Evolutionary conservation across 2,888 invertebrate species (phyloP).

Genomic region (Drosophila maculinotata): DNA sequence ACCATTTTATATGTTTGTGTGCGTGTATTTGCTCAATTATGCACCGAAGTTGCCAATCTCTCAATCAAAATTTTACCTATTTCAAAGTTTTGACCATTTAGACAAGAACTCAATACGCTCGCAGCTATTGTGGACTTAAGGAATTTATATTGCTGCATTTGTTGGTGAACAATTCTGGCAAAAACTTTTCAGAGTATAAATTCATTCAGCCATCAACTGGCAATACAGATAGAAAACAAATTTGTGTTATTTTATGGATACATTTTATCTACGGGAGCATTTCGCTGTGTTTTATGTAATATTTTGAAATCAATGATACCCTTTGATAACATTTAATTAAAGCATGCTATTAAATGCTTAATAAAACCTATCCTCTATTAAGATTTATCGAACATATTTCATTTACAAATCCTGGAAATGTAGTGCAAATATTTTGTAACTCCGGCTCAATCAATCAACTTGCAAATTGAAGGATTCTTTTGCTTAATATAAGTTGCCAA

Average conservation of each 20-base stretch:
- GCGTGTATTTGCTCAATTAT: slow-evolving; percentile 33
- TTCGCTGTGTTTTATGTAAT: too few species aligned
- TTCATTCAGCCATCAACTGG: slow-evolving; percentile 10
- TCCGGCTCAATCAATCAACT: neutral
- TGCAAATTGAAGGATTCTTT: neutral
- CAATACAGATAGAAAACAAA: too few species aligned
- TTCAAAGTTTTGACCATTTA: slow-evolving; percentile 35
- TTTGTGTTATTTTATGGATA: neutral
- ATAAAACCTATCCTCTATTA: too few species aligned
- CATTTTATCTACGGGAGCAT: too few species aligned
- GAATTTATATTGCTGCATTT: neutral
- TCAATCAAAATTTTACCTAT: slow-evolving; percentile 37
- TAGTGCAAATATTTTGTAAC: neutral
- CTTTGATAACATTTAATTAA: too few species aligned
- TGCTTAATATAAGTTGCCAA: neutral
- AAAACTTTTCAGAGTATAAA: slow-evolving; percentile 22
- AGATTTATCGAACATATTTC: neutral
- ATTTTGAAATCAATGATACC: too few species aligned
- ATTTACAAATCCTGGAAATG: neutral
- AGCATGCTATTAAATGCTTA: too few species aligned
- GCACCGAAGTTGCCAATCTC: slow-evolving; percentile 26
- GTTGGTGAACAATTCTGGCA: slow-evolving; percentile 2
- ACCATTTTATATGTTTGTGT: neutral
- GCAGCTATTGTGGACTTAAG: slow-evolving; percentile 9
- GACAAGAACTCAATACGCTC: slow-evolving; percentile 28